Base-by-base conservation (phyloP, 2,797 vertebrate genomes). In the Ptychadena robeensis region DNA sequence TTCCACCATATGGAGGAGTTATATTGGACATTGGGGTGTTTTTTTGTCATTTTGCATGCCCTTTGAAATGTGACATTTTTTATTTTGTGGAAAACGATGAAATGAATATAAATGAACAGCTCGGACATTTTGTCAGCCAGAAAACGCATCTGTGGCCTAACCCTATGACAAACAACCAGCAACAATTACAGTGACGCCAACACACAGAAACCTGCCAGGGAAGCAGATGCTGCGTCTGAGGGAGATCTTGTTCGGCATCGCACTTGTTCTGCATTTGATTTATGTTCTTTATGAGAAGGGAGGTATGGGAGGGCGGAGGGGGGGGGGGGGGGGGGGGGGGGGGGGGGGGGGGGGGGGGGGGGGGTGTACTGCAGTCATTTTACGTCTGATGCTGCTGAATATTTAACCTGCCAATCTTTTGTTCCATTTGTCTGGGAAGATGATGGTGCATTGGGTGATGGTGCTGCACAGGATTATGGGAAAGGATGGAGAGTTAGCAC, bases 111-210 rank as follows among this genome's bases (percentile, higher is more conserved):
- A 89, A 87, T 87, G 87, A 85, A 86, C 85, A 87, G 70, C 87
- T 85, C 3, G 0, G 88, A 86, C 88, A 87, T 83, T 44, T 53
- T 86, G 86, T 90, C 86, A 89, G 89, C 88, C 89, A 91, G 87
- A 88, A 92, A 88, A 89, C 78, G 89, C 90, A 91, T 90, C 90
- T 89, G 87, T 87, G 87, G 71, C 85, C 85, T 91, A 80, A 90
- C 80, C 87, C 87, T 88, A 85, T 81, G 86, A 88, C 88, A 88
- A 89, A 90, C 86, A 83, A 87, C 76, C 76, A 86, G 85, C 87
- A 85, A 63, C 88, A 89, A 87, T 89, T 87, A 85, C 82, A 86
- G 7, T 88, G 87, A 88, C 87, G 90, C 89, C 87, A 88, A 86
- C 75, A 87, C 86, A 22, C 71, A 68, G 79, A 73, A 81, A 82